phyloP scores from a whole-genome alignment of 2,888 invertebrate genomes.

The Omphaloscelis lunosa region DNA sequence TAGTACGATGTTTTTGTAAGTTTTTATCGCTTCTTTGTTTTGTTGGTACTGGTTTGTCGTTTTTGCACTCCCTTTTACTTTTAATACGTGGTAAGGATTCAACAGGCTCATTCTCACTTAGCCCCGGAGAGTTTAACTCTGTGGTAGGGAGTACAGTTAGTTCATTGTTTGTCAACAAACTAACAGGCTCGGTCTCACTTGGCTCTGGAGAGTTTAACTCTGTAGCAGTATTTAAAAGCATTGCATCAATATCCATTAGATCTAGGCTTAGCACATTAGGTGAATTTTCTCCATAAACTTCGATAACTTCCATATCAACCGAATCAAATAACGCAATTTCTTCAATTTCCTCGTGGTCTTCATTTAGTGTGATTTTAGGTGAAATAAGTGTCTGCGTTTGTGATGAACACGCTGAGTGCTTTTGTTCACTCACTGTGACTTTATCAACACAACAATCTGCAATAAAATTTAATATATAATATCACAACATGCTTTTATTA shows the following conservation, averaged over 20 bases:
- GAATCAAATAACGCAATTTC: not conserved
- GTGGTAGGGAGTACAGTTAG: slow-evolving; percentile 4
- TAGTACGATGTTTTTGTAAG: not conserved
- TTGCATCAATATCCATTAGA: slow-evolving; percentile 1
- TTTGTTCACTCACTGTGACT: slow-evolving; percentile 3
- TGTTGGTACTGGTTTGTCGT: not conserved
- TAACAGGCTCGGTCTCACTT: not conserved
- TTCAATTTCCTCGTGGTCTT: not conserved
- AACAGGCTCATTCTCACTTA: slow-evolving; percentile 1
- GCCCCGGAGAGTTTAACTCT: slow-evolving; percentile 3
- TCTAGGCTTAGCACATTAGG: not conserved
- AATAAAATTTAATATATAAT: not conserved
- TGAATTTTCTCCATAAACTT: slow-evolving; percentile 5
- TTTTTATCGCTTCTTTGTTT: slow-evolving; percentile 3
- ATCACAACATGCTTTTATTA: slow-evolving; percentile 1
- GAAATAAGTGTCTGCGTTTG: slow-evolving; percentile 5
- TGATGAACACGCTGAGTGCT: slow-evolving; percentile 5
- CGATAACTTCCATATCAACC: slow-evolving; percentile 13
- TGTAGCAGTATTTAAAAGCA: slow-evolving; percentile 4
- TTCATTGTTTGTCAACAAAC: not conserved
- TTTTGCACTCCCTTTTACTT: not conserved
- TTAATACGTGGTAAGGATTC: not conserved
- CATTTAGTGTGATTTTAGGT: slow-evolving; percentile 6
- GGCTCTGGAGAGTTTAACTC: not conserved
- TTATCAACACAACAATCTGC: slow-evolving; percentile 3